Evolutionary conservation across 2,797 vertebrate genomes (phyloP), one percentile per base, ranked within the genome.

Genomic region (Myripristis jacobus): DNA sequence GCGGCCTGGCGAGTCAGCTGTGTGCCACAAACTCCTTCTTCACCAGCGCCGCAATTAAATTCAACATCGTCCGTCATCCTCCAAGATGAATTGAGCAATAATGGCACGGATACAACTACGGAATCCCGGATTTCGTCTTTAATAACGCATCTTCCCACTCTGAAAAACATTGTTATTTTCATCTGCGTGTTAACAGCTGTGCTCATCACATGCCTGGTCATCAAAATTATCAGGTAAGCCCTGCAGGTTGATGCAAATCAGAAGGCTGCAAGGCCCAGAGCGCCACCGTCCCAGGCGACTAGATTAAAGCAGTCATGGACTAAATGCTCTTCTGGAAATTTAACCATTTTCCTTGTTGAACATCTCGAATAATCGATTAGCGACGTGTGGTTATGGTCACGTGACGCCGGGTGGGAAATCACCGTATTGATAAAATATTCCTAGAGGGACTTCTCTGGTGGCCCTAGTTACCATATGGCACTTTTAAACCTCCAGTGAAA

Each of bases 141-240:
- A 47, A 92, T 95, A 77, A 93, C 92, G 70, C 93, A 96, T 75
- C 94, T 97, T 31, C 94, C 96, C n/a, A 93, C 95, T 34, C 93
- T 98, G 76, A 97, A 96, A 89, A 95, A 94, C 80, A 89, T 95
- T 3, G 96, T 96, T 48, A 91, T 97, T 82, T 93, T 94, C 83
- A 91, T 96, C 80, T 96, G 95, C 81, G 94, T 93, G 70, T 70
- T 96, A 84, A 95, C 95, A 75, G 94, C 94, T 73, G 89, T 89
- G 41, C 93, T 98, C 81, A 88, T 97, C 92, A 94, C 90, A 65
- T 96, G 95, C 81, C 91, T 98, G 75, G 92, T 98, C 87, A 79
- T 95, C 84, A 96, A 95, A 87, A 93, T 96, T 80, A 84, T 94
- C 95, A 97, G 97, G 97, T 98, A 86, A 13, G 86, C 34, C 12